A percentile compares a stretch with the other conserved stretches of the same genome.
phyloP scores from a whole-genome alignment of 2,113 vertebrate species.

The Callaeas wilsoni region DNA sequence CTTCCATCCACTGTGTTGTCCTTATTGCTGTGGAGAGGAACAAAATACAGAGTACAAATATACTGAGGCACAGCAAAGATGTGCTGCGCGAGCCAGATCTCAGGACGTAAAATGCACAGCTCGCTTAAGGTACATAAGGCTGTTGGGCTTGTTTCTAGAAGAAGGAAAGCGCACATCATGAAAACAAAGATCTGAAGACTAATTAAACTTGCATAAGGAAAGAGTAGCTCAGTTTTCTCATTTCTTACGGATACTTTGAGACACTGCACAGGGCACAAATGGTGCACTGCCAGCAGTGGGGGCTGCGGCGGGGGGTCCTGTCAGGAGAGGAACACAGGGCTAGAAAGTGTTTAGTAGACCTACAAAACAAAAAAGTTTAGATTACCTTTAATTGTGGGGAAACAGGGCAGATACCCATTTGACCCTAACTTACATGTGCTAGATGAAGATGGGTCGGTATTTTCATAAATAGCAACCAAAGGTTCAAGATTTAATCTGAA shows the following conservation, averaged over 20 bases:
- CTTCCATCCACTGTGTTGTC: not conserved
- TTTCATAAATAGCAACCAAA: not conserved
- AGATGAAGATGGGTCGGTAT: not conserved
- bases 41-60: not conserved
- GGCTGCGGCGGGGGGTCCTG: rapidly evolving
- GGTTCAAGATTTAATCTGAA: not conserved
- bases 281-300: rapidly evolving
- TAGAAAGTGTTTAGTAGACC: not conserved
- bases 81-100: rapidly evolving
- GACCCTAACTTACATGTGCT: not conserved
- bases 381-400: not conserved
- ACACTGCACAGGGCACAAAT: rapidly evolving
- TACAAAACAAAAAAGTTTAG: not conserved
- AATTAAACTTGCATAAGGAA: not conserved
- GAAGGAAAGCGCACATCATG: not conserved
- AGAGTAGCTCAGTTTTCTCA: not conserved
- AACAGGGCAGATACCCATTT: not conserved
- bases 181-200: not conserved
- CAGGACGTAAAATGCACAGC: not conserved
- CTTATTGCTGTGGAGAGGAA: not conserved
- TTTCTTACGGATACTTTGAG: not conserved
- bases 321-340: not conserved
- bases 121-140: not conserved
- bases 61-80: not conserved
- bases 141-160: not conserved